These are phyloP conservation scores for Cephonodes hylas DNA, from an alignment of 2,888 invertebrate species.

Conservation along the genomic window DNA sequence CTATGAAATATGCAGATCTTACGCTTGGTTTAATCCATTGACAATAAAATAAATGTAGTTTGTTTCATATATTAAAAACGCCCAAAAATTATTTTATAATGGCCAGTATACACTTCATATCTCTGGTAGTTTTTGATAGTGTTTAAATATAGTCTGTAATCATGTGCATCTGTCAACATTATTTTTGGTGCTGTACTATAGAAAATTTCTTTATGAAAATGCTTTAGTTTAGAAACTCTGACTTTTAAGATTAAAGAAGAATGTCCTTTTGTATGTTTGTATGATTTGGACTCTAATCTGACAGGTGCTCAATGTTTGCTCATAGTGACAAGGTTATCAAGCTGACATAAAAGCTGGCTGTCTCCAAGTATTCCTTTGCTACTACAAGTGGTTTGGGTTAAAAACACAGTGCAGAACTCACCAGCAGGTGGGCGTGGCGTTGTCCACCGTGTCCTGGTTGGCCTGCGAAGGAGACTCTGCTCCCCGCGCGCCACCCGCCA, in stretches of 20 bases:
- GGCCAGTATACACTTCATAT: neutral
- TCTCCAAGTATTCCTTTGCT: neutral
- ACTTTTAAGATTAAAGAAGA: neutral
- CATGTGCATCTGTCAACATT: neutral
- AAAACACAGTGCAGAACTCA: slow-evolving; percentile 40
- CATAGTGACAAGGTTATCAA: neutral
- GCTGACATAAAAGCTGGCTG: neutral
- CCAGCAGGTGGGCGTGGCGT: slow-evolving; percentile 78
- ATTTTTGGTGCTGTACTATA: neutral
- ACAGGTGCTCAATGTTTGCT: neutral
- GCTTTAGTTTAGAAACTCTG: neutral
- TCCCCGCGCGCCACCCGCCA: slow-evolving; percentile 79
- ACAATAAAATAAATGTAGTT: too few relatives aligned
- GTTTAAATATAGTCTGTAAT: neutral
- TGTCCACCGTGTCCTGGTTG: slow-evolving; percentile 79
- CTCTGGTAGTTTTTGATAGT: neutral
- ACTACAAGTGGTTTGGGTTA: neutral
- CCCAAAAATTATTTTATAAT: too few relatives aligned
- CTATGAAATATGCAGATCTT: too few relatives aligned
- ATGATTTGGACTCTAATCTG: neutral
- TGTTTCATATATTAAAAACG: too few relatives aligned
- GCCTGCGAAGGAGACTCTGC: slow-evolving; percentile 80
- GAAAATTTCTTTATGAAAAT: neutral
- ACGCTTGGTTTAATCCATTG: too few relatives aligned
- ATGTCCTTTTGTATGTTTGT: neutral